These are phyloP conservation scores for Salticus scenicus DNA, from an alignment of 2,888 invertebrate genomes.

Conservation along the genomic window DNA sequence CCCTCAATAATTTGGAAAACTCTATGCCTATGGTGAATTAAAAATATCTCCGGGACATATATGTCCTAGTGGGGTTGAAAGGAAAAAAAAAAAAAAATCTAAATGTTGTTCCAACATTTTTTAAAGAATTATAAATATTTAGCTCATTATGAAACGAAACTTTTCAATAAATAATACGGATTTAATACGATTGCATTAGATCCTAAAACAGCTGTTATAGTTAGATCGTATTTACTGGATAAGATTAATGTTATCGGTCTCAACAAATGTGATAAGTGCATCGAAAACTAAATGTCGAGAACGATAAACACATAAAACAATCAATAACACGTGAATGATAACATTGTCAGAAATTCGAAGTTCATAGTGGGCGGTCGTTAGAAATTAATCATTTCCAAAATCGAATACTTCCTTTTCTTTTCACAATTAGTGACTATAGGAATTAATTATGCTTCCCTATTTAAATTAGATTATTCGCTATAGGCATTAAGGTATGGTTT, in stretches of 20 bases:
- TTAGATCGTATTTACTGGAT: not conserved
- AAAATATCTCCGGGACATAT: too few relatives aligned
- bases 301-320: not conserved
- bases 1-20: too few relatives aligned
- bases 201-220: not conserved
- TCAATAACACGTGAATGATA: constrained; percentile 11
- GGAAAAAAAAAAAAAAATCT: too few relatives aligned
- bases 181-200: too few relatives aligned
- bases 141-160: too few relatives aligned
- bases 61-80: too few relatives aligned
- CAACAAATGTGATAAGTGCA: not conserved
- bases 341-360: not conserved
- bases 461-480: too few relatives aligned
- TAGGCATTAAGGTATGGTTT: too few relatives aligned
- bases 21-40: too few relatives aligned
- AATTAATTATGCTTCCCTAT: not conserved
- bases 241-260: not conserved
- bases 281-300: not conserved
- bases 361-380: constrained; percentile 6
- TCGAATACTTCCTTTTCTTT: not conserved
- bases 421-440: not conserved
- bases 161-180: too few relatives aligned
- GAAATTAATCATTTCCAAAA: not conserved
- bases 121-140: too few relatives aligned
- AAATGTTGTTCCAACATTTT: too few relatives aligned